Evolutionary conservation across 2,888 invertebrate genomes (phyloP), one percentile per base, ranked within the genome.

Genomic region (Himalopsyche kuldschensis): DNA sequence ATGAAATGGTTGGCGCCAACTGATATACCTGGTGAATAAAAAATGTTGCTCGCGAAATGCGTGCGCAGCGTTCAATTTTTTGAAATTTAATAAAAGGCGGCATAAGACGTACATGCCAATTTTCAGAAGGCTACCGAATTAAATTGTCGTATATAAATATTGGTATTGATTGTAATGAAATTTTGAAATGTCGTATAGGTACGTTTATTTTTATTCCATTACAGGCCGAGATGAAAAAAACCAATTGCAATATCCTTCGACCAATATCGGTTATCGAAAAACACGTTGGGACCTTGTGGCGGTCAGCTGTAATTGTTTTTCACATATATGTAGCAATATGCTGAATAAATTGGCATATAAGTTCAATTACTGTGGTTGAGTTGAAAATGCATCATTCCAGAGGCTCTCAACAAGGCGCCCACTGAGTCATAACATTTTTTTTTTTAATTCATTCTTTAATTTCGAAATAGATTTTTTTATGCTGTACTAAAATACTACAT

Each of bases 101-200:
- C 3, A 69, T 32, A 11, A 77, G 24, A 20, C 41, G 69, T 63
- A 63, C 63, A 31, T 41, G 69, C 6, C 35, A 41, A 78, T 63
- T 30, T 76, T 35, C 17, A 41, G 76, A 82, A 82, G 55, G 82
- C 82, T 82, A 55, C 78, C 81, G 81, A 81, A 82, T 32, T 48
- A 76, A 35, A 32, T 27, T 69, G 69, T 69, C 69, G 69, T 69
- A 69, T 69, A 6, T 69, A 69, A 69, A 69, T 69, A 10, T 69
- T 69, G 69, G 27, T 69, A 69, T 69, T 69, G 69, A 69, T 69
- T 30, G 30, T 30, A 69, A 11, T 69, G 27, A 69, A 24, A 69
- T 69, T 69, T 69, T 20, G 27, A 69, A 69, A 69, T 27, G 69
- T 69, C 69, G 69, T 30, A 27, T 27, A n/a, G 10, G 4, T 41